Base-by-base conservation (phyloP, 2,797 vertebrate genomes). In the Acipenser ruthenus region DNA sequence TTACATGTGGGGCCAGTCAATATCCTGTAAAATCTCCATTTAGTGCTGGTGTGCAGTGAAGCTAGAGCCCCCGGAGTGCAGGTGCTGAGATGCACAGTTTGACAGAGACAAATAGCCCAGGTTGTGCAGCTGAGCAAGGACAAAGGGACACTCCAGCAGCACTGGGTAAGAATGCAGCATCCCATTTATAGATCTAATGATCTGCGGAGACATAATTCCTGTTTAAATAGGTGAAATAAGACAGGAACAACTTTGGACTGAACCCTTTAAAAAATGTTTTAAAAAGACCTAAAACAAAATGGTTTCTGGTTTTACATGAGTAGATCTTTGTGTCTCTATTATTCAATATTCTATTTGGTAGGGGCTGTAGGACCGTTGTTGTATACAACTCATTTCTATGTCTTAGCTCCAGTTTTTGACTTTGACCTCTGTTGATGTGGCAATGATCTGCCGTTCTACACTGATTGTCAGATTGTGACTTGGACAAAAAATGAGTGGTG, bases 101-200 rank as follows among this genome's bases (percentile, higher is more conserved):
- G 93, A 95, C 92, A 94, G 82, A 96, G 94, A 96, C 89, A 92
- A 92, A 97, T 95, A 89, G 84, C 84, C 78, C 75, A 63, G 77
- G 79, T 84, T 86, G 77, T 77, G 77, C 80, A 87, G 77, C 80
- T 3, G 74, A 88, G 84, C 91, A 97, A 98, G 93, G 94, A 94
- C 92, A 84, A 95, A 95, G 87, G 90, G 92, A 95, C 91, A 73
- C 69, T 71, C 68, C 77, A 79, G 76, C 78, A 77, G 80, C 67
- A 68, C 72, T 71, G 68, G 68, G 74, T 71, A 78, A 81, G 77
- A 86, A 82, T 83, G 51, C 75, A 68, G 77, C 79, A 79, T 72
- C 69, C 77, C 73, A 74, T 73, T 74, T 73, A 49, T 51, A 64
- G 68, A 73, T 77, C 81, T 84, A 83, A 77, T 74, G 75, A 79